phyloP scores from a whole-genome alignment of 2,888 invertebrate species.

The Pterostichus madidus region DNA sequence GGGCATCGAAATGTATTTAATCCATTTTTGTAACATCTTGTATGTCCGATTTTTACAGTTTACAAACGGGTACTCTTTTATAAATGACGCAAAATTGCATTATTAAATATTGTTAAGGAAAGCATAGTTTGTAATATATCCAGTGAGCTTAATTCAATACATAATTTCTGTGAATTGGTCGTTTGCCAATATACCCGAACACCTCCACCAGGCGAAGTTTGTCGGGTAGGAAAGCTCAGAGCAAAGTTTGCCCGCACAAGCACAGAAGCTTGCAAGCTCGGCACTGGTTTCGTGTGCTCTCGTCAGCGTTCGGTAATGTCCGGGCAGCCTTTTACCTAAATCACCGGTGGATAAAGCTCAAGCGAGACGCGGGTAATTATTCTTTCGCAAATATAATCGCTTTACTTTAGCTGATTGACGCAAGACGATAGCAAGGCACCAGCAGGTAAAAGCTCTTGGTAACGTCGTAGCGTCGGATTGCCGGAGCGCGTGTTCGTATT shows the following conservation, averaged over 20 bases:
- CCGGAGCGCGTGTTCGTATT: constrained; percentile 12
- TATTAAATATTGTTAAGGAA: too few species aligned
- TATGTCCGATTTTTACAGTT: too few species aligned
- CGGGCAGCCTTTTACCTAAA: constrained; percentile 24
- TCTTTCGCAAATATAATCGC: constrained; percentile 52
- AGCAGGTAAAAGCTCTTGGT: background rate
- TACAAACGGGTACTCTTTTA: too few species aligned
- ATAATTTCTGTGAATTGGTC: too few species aligned
- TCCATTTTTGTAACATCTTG: too few species aligned
- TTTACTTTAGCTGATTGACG: constrained; percentile 32
- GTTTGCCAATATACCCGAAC: too few species aligned
- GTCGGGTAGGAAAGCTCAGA: background rate
- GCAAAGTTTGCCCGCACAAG: background rate
- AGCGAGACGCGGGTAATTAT: background rate
- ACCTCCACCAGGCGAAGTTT: background rate
- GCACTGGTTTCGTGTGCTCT: constrained; percentile 5
- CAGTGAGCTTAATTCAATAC: too few species aligned
- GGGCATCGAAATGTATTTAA: too few species aligned
- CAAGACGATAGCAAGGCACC: background rate
- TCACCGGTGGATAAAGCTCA: constrained; percentile 29
- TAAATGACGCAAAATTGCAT: too few species aligned
- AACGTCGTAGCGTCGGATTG: background rate
- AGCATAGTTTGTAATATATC: too few species aligned
- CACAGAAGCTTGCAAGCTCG: constrained; percentile 3
- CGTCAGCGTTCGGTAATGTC: background rate